Evolutionary conservation across 2,797 vertebrate species (phyloP).

Genomic region (Triplophysa yarkandensis): DNA sequence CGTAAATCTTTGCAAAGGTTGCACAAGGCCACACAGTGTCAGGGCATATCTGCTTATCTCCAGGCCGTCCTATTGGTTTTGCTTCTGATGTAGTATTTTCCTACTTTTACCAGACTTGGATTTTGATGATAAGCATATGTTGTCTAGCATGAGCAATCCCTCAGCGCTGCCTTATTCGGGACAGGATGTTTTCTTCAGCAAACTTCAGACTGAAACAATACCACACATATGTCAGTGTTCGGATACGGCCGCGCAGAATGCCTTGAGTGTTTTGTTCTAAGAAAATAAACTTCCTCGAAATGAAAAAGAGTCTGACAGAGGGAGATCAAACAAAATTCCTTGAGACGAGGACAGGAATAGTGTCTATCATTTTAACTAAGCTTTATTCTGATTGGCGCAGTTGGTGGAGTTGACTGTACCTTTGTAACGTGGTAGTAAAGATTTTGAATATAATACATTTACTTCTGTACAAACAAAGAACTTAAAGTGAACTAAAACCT

Average conservation of each 20-base stretch:
- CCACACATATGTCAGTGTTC: conserved; percentile 38
- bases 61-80: conserved; percentile 19
- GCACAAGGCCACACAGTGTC: not conserved
- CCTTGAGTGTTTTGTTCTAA: conserved; percentile 50
- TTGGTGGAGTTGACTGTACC: not conserved
- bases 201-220: conserved; percentile 46
- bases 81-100: conserved; percentile 14
- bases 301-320: conserved; percentile 40
- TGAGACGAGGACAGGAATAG: conserved; percentile 6
- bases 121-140: conserved; percentile 43
- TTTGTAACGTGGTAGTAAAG: too few species aligned
- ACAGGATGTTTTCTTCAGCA: conserved; percentile 54
- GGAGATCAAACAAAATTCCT: conserved; percentile 38
- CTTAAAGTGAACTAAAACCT: too few species aligned
- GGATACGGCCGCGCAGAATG: conserved; percentile 22
- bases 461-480: too few species aligned
- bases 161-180: conserved; percentile 17
- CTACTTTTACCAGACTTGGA: conserved; percentile 12
- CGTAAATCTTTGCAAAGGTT: conserved; percentile 2
- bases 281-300: conserved; percentile 53
- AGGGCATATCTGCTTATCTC: conserved; percentile 8
- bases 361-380: conserved; percentile 5
- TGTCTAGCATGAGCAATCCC: conserved; percentile 41
- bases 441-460: too few species aligned
- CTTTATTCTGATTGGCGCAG: conserved; percentile 17